Percentiles rank a stretch among this genome's conserved stretches.
These are phyloP conservation scores for Hyles vespertilio DNA, from an alignment of 1,140 invertebrate genomes.

Conservation along the genomic window DNA sequence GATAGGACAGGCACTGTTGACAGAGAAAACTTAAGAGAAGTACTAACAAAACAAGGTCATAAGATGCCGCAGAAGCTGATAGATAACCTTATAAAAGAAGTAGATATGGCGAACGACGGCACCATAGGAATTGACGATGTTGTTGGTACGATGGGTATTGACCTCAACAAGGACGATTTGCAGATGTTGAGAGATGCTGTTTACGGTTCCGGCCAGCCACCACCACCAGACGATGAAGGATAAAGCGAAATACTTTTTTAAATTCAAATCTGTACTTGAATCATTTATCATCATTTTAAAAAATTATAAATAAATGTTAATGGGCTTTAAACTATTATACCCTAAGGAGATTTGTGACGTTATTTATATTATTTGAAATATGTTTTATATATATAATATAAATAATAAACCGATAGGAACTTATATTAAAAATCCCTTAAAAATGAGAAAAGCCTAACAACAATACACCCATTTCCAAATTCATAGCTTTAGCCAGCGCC, in stretches of 20 bases:
- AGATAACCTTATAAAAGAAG: constrained; percentile 63
- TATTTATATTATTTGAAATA: too few species aligned
- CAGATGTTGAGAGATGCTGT: constrained; percentile 42
- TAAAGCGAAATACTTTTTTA: constrained; percentile 1
- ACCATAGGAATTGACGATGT: constrained; percentile 62
- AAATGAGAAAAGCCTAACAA: too few species aligned
- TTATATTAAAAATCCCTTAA: too few species aligned
- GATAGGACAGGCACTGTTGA: constrained; percentile 46
- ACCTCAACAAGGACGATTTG: constrained; percentile 62
- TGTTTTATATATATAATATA: too few species aligned
- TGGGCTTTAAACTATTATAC: too few species aligned
- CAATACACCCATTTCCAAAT: too few species aligned
- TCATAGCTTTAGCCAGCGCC: too few species aligned
- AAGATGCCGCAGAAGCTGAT: constrained; percentile 51
- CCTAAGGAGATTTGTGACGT: too few species aligned
- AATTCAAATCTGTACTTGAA: too few species aligned
- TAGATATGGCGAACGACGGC: constrained; percentile 63
- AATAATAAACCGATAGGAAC: too few species aligned
- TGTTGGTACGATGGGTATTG: constrained; percentile 63
- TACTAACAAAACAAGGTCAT: constrained; percentile 46
- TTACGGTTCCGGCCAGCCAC: constrained; percentile 26
- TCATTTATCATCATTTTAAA: too few species aligned
- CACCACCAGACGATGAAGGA: constrained; percentile 15
- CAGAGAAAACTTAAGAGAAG: constrained; percentile 52
- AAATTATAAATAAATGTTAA: too few species aligned